Evolutionary conservation across 2,797 vertebrate species (phyloP).

Genomic region (Rhabdophis nuchalis): DNA sequence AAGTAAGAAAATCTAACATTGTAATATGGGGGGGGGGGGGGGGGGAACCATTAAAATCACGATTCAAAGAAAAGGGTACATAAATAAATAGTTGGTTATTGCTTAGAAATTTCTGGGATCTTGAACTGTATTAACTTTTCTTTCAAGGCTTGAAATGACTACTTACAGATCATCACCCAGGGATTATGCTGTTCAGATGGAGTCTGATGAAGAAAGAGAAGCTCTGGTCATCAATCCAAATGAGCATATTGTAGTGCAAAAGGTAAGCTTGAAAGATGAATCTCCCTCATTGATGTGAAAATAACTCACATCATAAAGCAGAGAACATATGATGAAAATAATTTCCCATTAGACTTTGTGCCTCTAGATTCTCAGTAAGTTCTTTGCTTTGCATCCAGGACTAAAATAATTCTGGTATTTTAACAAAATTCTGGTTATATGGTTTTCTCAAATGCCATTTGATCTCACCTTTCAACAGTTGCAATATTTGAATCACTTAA

Average conservation of each 20-base stretch:
- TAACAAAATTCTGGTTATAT: background rate
- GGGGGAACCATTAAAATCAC: background rate
- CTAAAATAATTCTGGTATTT: background rate
- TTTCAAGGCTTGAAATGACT: slow-evolving; percentile 63
- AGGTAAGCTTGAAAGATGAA: slow-evolving; percentile 65
- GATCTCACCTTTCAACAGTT: background rate
- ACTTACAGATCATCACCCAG: slow-evolving; percentile 67
- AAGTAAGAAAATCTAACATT: background rate
- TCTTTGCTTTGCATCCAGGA: background rate
- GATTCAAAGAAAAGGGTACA: background rate
- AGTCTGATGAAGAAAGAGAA: slow-evolving; percentile 83
- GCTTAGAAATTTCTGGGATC: background rate
- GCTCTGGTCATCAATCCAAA: slow-evolving; percentile 80
- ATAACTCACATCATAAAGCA: background rate
- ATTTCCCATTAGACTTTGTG: background rate
- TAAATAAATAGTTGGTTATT: background rate
- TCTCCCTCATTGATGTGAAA: background rate
- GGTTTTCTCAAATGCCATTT: background rate
- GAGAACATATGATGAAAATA: background rate
- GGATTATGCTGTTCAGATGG: slow-evolving; percentile 84
- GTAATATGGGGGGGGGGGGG: too few relatives aligned
- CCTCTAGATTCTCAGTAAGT: background rate
- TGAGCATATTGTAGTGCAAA: slow-evolving; percentile 77
- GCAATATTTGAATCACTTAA: background rate
- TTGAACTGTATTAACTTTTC: background rate